Conservation (phyloP, 2,797 vertebrate species). For the Centroberyx gerrardi region DNA sequence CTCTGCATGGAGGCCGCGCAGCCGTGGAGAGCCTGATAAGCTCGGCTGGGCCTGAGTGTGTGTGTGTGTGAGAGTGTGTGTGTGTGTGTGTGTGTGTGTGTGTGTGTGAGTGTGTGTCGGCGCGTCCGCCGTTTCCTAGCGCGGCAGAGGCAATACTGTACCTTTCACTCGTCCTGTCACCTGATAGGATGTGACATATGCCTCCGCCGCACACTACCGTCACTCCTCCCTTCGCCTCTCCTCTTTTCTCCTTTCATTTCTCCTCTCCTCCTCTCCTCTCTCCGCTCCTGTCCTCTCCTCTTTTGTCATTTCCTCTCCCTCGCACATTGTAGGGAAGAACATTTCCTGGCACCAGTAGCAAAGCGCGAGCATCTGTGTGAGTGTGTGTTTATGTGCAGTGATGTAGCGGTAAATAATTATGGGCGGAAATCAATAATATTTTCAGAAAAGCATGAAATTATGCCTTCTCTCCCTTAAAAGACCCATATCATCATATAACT, state of each 20-base stretch:
- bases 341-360: neutral
- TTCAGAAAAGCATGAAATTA: too few relatives aligned
- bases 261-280: conserved; percentile 42
- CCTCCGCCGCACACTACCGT: conserved; percentile 84
- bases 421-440: too few relatives aligned
- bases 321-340: neutral
- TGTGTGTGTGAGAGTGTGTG: conserved; percentile 34
- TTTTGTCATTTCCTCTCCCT: conserved; percentile 15
- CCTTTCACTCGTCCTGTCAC: conserved; percentile 91
- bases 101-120: conserved; percentile 29
- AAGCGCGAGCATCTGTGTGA: too few relatives aligned
- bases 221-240: conserved; percentile 77
- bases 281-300: conserved; percentile 8
- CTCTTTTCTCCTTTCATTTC: conserved; percentile 32
- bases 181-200: conserved; percentile 95
- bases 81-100: conserved; percentile 39
- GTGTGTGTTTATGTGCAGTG: too few relatives aligned
- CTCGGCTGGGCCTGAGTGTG: conserved; percentile 84
- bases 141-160: conserved; percentile 84
- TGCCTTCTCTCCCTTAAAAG: too few relatives aligned
- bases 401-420: too few relatives aligned
- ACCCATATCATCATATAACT: too few relatives aligned
- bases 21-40: conserved; percentile 90
- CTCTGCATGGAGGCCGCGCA: conserved; percentile 78
- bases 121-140: conserved; percentile 62